Evolutionary conservation across 2,888 invertebrate species (phyloP).

Genomic region (Acanthopleura granulata): DNA sequence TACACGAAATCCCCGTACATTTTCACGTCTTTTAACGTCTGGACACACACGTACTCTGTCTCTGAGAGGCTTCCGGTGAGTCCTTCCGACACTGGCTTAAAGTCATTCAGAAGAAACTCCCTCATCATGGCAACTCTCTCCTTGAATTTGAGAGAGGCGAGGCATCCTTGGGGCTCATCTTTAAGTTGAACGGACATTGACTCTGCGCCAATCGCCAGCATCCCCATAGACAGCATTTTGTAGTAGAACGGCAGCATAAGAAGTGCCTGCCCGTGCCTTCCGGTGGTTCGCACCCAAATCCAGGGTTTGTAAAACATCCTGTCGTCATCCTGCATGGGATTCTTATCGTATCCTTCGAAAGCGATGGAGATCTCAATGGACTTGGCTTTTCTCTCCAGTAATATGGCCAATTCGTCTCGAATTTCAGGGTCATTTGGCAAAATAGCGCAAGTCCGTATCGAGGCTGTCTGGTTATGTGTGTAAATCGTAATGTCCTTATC

Average conservation of each 20-base stretch:
- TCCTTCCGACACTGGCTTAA: conserved; percentile 3
- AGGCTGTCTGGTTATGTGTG: not conserved
- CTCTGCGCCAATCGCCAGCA: conserved; percentile 39
- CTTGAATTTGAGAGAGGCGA: conserved; percentile 24
- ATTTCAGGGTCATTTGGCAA: not conserved
- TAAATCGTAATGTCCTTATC: not conserved
- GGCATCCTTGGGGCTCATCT: conserved; percentile 37
- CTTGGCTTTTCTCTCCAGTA: conserved; percentile 8
- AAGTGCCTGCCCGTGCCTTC: conserved; percentile 33
- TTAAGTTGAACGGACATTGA: conserved; percentile 29
- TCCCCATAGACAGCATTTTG: conserved; percentile 31
- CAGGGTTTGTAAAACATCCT: conserved; percentile 26
- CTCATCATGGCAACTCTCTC: not conserved
- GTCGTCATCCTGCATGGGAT: not conserved
- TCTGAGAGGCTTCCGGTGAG: conserved; percentile 22
- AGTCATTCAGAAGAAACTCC: conserved; percentile 8
- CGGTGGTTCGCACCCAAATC: conserved; percentile 34
- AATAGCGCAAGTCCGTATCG: not conserved
- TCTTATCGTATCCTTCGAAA: not conserved
- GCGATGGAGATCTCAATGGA: not conserved
- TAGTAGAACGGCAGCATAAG: conserved; percentile 39
- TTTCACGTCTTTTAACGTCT: conserved; percentile 27
- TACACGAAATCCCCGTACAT: conserved; percentile 32
- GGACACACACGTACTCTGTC: conserved; percentile 41
- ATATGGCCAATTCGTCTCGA: conserved; percentile 5